Percentiles rank a stretch among this genome's conserved stretches.
phyloP scores from a whole-genome alignment of 2,797 vertebrate species.

The Synanceia verrucosa region DNA sequence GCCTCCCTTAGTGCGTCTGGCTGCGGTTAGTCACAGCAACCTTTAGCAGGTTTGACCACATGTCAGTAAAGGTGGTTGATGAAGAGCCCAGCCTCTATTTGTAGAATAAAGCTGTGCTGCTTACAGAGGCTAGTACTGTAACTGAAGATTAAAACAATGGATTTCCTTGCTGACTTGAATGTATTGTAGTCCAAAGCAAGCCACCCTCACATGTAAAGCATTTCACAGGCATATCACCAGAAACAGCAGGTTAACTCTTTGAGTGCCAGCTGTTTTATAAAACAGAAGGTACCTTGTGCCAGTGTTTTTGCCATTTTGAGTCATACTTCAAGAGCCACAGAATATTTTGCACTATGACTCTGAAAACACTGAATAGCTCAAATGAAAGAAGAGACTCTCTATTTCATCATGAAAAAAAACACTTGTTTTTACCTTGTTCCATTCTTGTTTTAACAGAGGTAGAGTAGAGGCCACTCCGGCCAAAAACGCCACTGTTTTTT shows the following conservation, averaged over 20 bases:
- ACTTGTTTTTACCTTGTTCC: no score
- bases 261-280: no score
- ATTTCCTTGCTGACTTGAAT: not conserved
- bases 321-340: no score
- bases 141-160: not conserved
- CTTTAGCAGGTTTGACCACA: constrained; percentile 31
- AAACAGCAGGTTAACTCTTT: constrained; percentile 20
- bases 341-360: no score
- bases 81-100: not conserved
- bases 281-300: no score
- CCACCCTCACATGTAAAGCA: constrained; percentile 9
- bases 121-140: not conserved
- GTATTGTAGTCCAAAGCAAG: not conserved
- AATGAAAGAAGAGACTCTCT: no score
- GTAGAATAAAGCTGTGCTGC: not conserved
- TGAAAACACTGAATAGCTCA: no score
- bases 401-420: no score
- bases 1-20: not conserved
- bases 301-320: no score
- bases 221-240: constrained; percentile 16
- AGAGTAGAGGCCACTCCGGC: no score
- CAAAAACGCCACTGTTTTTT: no score
- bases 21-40: constrained; percentile 17
- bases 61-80: constrained; percentile 6
- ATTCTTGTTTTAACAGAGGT: no score